Evolutionary conservation across 1,140 invertebrate species (phyloP), one percentile per base, ranked within the genome.

Genomic region (Caenorhabditis remanei): DNA sequence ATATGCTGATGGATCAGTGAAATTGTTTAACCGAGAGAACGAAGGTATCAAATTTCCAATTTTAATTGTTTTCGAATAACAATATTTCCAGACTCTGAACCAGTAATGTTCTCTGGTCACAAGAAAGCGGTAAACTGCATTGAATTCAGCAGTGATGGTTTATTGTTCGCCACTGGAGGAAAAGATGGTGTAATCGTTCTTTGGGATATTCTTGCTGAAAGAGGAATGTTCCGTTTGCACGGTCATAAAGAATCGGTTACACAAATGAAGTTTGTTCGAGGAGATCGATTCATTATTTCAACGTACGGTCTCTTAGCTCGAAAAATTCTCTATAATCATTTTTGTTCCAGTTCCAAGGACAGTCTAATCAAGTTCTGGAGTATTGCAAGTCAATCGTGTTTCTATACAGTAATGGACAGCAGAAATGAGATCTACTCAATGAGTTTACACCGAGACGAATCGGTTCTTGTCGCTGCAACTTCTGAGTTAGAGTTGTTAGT

Each of bases 361-460:
- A 96, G 96, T 19, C 96, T 96, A 93, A 95, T 99, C 0, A 99
- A 99, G 92, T 97, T 99, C 92, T 99, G 98, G 98, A 96, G 99
- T 94, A 93, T 99, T 84, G 95, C 96, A 88, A 98, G 96, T 40
- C 96, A 97, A 90, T 96, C 97, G 92, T 99, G 98, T 93, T 99
- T 99, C 90, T 96, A 96, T 93, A 99, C 98, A 11, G 93, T 99
- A 24, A 93, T 94, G 63, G 94, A 93, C 58, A 94, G 94, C 90
- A 90, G 93, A 67, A 93, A 93, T 87, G 95, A 95, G 93, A 95
- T 99, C 43, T 98, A 96, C 95, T 95, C 95, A 88, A 94, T 97
- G 90, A 94, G 94, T n/a, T 92, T 99, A 46, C 63, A 93, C 19
- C 85, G 88, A 40, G 40, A 89, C 41, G 92, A 93, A 58, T 84